A percentile compares a stretch with the other conserved stretches of the same genome.
phyloP scores from a whole-genome alignment of 2,113 vertebrate species.

The Circaetus cinerascens region DNA sequence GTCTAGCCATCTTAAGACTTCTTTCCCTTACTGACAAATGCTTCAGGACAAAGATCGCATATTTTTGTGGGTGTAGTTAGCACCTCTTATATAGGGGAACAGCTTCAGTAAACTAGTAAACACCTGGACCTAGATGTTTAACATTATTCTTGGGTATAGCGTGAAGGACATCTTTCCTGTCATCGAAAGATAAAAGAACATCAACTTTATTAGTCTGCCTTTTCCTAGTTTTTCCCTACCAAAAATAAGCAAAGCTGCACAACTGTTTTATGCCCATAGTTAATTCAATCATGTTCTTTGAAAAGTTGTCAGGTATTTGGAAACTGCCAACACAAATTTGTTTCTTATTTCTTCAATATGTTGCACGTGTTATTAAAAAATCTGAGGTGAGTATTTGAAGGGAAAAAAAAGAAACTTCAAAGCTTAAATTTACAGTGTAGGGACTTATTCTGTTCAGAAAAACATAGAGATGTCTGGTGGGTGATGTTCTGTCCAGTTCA shows the following conservation, averaged over 20 bases:
- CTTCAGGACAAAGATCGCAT: neutral
- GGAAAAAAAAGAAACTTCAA: neutral
- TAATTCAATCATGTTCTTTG: neutral
- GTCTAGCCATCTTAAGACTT: neutral
- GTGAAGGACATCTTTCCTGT: neutral
- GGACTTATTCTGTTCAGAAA: neutral
- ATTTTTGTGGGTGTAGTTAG: neutral
- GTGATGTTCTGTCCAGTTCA: neutral
- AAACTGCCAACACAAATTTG: neutral
- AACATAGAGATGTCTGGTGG: neutral
- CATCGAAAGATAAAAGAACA: neutral
- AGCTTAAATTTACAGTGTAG: neutral
- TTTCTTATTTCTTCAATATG: neutral
- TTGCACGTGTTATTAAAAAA: neutral
- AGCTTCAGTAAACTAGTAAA: neutral
- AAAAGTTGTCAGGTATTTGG: neutral
- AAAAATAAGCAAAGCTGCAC: neutral
- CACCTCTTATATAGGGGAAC: neutral
- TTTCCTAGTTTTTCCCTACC: neutral
- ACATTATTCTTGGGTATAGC: neutral
- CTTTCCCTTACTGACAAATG: neutral
- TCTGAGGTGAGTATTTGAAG: neutral
- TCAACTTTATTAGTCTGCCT: neutral
- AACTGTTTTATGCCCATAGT: neutral
- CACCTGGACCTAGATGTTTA: neutral